A percentile compares a stretch with the other conserved stretches of the same genome.
phyloP scores from a whole-genome alignment of 2,113 vertebrate species.

The Microtus oregoni region DNA sequence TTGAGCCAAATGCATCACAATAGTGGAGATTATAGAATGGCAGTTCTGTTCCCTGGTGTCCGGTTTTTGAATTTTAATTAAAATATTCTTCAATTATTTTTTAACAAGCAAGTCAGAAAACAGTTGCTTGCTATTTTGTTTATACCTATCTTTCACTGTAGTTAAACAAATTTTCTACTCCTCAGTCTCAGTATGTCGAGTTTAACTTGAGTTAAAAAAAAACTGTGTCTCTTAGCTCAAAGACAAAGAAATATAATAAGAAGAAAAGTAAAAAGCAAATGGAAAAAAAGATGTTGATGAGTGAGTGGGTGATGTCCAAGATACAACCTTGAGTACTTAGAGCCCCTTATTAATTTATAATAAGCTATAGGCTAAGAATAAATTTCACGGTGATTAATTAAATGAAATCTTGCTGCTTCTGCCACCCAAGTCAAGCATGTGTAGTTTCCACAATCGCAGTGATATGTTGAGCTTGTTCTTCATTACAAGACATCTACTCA shows the following conservation, averaged over 20 bases:
- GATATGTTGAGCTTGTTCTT: too few species aligned
- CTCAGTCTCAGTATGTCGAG: not conserved
- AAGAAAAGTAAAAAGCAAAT: not conserved
- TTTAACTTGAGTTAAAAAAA: not conserved
- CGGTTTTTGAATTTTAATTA: not conserved
- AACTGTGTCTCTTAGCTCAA: not conserved
- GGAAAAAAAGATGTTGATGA: not conserved
- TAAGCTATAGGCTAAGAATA: too few species aligned
- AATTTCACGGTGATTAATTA: too few species aligned
- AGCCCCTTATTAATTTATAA: not conserved
- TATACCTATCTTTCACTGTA: not conserved
- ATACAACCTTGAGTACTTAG: not conserved
- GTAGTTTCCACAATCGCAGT: too few species aligned
- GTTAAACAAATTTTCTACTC: not conserved
- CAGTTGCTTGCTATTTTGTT: not conserved
- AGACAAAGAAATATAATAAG: not conserved
- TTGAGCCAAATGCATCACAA: not conserved
- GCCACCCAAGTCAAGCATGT: too few species aligned
- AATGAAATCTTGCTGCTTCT: too few species aligned
- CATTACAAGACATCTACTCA: too few species aligned
- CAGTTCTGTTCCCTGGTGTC: conserved; percentile 1
- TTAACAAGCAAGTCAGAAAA: not conserved
- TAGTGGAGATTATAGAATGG: too few species aligned
- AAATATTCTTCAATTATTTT: not conserved
- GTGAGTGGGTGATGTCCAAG: not conserved